Base-by-base conservation (phyloP, 2,888 invertebrate species). In the Belgica antarctica region DNA sequence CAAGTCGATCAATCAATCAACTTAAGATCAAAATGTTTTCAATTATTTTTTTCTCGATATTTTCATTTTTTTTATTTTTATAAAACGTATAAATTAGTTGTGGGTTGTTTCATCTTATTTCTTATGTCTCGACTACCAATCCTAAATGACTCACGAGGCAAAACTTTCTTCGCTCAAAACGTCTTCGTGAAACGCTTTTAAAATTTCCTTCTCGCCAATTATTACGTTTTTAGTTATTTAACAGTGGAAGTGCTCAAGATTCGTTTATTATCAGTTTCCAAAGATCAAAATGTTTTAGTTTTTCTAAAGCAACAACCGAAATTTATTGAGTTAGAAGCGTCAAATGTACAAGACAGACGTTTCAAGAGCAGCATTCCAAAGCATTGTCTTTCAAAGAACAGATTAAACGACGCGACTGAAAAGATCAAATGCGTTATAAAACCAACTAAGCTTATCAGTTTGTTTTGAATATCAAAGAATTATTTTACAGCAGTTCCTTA, bases 51-150 rank as follows among this genome's bases (percentile, higher is more conserved):
- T n/a, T 22, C 2, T 52, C 22, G 52, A 52, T 41, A 41, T 41
- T 63, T 63, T 63, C 46, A 25, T 66, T 66, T 66, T 66, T 47
- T 47, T 57, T 61, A 27, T 15, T 61, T 61, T 27, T 28, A 66
- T 46, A 66, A 62, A 47, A 47, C 28, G 65, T 66, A 66, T 66
- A 47, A 47, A 66, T 66, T 41, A 63, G 31, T 62, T 17, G 24
- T 63, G 41, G 63, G 27, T 63, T 63, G 63, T 66, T 66, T 47
- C 10, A 10, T 36, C 22, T 62, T 15, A 34, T 19, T 52, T n/a
- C 2, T 22, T 31, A 8, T 31, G 12, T 31, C 34, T 8, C 12
- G 7, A 31, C 12, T 31, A 31, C 34, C 2, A 17, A 22, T 52
- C n/a, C 17, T 36, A 22, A 25, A 47, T 34, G 46, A 66, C 47